Percentiles rank a stretch among this genome's conserved stretches.
phyloP scores from a whole-genome alignment of 2,113 vertebrate species.

The Anhinga rufa region DNA sequence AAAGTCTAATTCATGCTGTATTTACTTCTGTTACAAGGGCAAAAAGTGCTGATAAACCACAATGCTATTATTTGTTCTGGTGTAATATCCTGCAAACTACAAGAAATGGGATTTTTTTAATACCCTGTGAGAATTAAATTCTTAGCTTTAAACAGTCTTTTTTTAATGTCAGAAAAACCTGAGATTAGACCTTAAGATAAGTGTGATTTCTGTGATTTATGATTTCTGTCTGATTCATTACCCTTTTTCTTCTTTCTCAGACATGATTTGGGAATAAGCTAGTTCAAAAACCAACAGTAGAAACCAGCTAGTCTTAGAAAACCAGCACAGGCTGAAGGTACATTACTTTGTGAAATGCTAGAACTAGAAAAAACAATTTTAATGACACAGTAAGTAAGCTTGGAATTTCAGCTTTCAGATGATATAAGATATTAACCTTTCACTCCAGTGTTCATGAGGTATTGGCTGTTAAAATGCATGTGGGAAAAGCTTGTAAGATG shows the following conservation, averaged over 20 bases:
- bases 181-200: slow-evolving; percentile 8
- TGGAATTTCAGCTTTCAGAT: not conserved
- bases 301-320: not conserved
- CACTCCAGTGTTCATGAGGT: not conserved
- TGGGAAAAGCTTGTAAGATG: not conserved
- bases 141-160: not conserved
- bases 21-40: not conserved
- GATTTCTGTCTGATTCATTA: not conserved
- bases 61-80: not conserved
- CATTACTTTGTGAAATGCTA: not conserved
- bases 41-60: not conserved
- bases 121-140: not conserved
- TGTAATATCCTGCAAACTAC: not conserved
- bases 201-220: not conserved
- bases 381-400: not conserved
- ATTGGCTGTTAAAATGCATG: not conserved
- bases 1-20: not conserved
- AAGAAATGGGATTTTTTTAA: not conserved
- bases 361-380: not conserved
- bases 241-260: not conserved
- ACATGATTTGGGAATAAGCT: not conserved
- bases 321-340: not conserved
- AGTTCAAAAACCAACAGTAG: not conserved
- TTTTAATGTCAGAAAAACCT: not conserved
- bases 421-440: not conserved